Percentiles rank a stretch among this genome's conserved stretches.
These are phyloP conservation scores for Aspidoscelis tigris DNA, from an alignment of 2,113 vertebrate species.

Conservation along the genomic window DNA sequence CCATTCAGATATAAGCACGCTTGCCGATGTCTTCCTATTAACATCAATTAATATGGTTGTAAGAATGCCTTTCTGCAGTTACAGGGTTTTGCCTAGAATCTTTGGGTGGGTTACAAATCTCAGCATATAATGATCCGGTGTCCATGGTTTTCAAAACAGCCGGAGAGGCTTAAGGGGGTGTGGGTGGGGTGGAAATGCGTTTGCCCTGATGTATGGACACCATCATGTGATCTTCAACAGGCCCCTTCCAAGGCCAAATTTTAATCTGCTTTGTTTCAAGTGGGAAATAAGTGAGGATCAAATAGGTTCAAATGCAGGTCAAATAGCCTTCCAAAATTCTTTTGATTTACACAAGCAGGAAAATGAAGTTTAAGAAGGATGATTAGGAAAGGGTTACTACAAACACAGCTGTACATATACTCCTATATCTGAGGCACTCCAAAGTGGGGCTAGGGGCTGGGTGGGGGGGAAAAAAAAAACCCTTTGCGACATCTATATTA, in stretches of 20 bases:
- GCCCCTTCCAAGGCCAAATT: slow-evolving; percentile 63
- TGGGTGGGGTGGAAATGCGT: accelerated
- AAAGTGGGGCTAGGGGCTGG: slow-evolving; percentile 42
- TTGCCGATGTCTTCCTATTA: background rate
- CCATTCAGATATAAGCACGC: background rate
- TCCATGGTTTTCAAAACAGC: slow-evolving; percentile 28
- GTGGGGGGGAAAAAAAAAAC: slow-evolving; percentile 65
- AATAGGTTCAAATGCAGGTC: slow-evolving; percentile 82
- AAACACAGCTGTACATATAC: slow-evolving; percentile 79
- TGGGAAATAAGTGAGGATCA: slow-evolving; percentile 73
- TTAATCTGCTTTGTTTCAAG: slow-evolving; percentile 73
- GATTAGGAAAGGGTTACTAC: slow-evolving; percentile 81
- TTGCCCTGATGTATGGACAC: slow-evolving; percentile 58
- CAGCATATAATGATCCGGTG: background rate
- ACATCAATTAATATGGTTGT: background rate
- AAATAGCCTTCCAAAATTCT: slow-evolving; percentile 74
- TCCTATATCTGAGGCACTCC: slow-evolving; percentile 73
- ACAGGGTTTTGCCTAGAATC: background rate
- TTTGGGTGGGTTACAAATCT: slow-evolving; percentile 3
- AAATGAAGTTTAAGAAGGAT: slow-evolving; percentile 77
- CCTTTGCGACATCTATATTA: slow-evolving; percentile 95
- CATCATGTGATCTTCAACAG: slow-evolving; percentile 60
- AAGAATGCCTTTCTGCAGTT: background rate
- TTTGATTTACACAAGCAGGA: slow-evolving; percentile 80
- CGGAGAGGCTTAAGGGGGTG: background rate